Conservation (phyloP, 2,797 vertebrate species). For the Adrianichthys oophorus region DNA sequence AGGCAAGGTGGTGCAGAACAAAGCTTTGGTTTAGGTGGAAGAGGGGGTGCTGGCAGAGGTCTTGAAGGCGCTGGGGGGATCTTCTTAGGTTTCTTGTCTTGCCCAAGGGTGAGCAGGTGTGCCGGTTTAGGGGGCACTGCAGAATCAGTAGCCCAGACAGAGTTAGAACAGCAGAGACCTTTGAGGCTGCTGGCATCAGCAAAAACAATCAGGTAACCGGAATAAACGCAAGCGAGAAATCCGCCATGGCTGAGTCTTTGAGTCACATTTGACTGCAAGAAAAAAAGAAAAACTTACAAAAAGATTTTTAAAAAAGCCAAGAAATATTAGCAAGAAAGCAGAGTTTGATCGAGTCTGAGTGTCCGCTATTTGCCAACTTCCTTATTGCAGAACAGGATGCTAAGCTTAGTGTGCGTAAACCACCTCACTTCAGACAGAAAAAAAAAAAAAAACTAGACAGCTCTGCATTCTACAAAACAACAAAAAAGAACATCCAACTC, state of each 20-base stretch:
- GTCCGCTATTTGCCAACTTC: constrained; percentile 72
- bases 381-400: constrained; percentile 90
- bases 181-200: constrained; percentile 26
- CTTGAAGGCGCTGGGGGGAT: constrained; percentile 82
- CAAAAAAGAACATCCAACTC: not conserved
- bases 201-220: constrained; percentile 35
- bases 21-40: constrained; percentile 77
- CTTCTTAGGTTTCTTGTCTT: constrained; percentile 79
- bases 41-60: constrained; percentile 79
- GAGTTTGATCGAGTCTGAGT: constrained; percentile 25
- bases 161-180: constrained; percentile 22
- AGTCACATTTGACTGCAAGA: constrained; percentile 5
- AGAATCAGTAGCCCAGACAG: constrained; percentile 28
- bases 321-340: constrained; percentile 4
- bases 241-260: constrained; percentile 57
- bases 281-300: not conserved
- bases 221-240: constrained; percentile 54
- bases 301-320: constrained; percentile 8
- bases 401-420: constrained; percentile 40
- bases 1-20: constrained; percentile 42
- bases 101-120: constrained; percentile 82
- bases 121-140: constrained; percentile 88
- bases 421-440: constrained; percentile 35
- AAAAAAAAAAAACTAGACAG: constrained; percentile 28
- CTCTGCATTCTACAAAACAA: constrained; percentile 4